Percentiles rank a stretch among this genome's conserved stretches.
phyloP scores from a whole-genome alignment of 1,140 invertebrate genomes.

The Brachionus koreanus region DNA sequence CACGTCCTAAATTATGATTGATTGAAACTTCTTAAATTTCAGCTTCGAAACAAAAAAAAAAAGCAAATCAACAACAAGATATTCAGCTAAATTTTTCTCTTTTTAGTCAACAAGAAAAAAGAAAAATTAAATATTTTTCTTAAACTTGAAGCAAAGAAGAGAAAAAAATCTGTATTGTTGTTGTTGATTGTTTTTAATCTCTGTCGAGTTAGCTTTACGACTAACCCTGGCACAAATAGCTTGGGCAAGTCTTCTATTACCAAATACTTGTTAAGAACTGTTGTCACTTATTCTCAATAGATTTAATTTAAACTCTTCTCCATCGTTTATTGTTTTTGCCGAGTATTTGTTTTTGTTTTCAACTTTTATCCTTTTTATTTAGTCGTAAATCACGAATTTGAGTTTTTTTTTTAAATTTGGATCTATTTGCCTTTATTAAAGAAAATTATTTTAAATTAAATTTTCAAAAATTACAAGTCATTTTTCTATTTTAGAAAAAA shows the following conservation, averaged over 20 bases:
- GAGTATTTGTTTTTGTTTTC: background rate
- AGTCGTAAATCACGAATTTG: conserved; percentile 11
- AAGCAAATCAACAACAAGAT: conserved; percentile 21
- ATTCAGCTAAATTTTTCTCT: background rate
- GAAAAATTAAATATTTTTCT: conserved; percentile 25
- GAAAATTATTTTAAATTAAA: conserved; percentile 24
- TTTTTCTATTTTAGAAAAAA: background rate
- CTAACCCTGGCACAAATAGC: background rate
- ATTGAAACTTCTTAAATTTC: conserved; percentile 42
- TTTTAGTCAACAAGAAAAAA: conserved; percentile 8
- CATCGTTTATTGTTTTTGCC: background rate
- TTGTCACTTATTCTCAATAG: background rate
- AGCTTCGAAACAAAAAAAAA: background rate
- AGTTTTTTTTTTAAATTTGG: background rate
- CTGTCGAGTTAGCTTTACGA: background rate
- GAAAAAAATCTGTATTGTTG: background rate
- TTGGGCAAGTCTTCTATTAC: conserved; percentile 11
- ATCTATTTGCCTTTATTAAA: background rate
- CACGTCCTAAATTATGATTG: conserved; percentile 38
- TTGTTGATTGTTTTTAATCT: conserved; percentile 8
- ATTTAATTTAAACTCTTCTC: conserved; percentile 4
- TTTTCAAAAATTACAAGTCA: background rate
- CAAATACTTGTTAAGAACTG: conserved; percentile 23
- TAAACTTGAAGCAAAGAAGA: conserved; percentile 28
- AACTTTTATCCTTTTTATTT: conserved; percentile 7